Percentiles rank a stretch among this genome's conserved stretches.
phyloP scores from a whole-genome alignment of 1,140 invertebrate species.

The Homalodisca vitripennis region DNA sequence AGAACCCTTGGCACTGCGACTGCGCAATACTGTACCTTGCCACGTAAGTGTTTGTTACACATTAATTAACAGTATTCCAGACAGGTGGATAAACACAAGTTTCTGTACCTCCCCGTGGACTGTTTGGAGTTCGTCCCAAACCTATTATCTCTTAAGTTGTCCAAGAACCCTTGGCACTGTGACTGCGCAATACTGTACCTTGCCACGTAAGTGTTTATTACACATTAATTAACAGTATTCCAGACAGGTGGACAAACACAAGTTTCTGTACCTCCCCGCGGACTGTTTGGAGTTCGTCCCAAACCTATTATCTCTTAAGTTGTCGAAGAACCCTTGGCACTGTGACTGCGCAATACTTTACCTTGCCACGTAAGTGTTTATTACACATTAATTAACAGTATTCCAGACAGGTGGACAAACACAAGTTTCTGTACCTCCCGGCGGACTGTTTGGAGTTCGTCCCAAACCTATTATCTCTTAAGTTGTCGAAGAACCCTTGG shows the following conservation, averaged over 20 bases:
- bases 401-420: constrained; percentile 75
- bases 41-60: constrained; percentile 58
- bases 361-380: constrained; percentile 62
- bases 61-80: constrained; percentile 54
- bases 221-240: constrained; percentile 46
- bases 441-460: constrained; percentile 66
- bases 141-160: constrained; percentile 70
- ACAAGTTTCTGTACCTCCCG: constrained; percentile 71
- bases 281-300: constrained; percentile 65
- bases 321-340: constrained; percentile 83
- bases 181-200: constrained; percentile 78
- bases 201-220: constrained; percentile 59
- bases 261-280: constrained; percentile 67
- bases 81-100: constrained; percentile 76
- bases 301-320: constrained; percentile 67
- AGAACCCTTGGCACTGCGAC: constrained; percentile 87
- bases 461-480: constrained; percentile 65
- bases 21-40: constrained; percentile 75
- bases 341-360: constrained; percentile 80
- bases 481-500: constrained; percentile 81
- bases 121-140: constrained; percentile 64
- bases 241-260: constrained; percentile 79
- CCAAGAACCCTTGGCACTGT: constrained; percentile 84
- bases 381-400: constrained; percentile 40
- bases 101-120: constrained; percentile 67